Base-by-base conservation (phyloP, 2,888 invertebrate genomes). In the Hypercompe scribonia region DNA sequence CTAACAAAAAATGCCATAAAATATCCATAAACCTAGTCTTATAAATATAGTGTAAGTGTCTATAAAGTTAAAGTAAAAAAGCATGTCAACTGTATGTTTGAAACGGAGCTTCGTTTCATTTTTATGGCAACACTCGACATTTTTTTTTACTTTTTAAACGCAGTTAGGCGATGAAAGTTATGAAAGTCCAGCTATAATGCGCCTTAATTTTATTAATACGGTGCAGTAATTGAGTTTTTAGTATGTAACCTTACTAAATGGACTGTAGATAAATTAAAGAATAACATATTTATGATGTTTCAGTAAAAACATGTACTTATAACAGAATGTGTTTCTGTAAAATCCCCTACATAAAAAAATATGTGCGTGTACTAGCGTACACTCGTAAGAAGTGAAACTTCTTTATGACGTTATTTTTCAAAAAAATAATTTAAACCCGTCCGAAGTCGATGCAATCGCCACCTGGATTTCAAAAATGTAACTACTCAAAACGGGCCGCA, bases 61-160 rank as follows among this genome's bases (percentile, higher is more conserved):
- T 15, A 21, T 50, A 50, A 67, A 67, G 67, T 46, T 31, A n/a
- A 50, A 67, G 67, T 67, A 50, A 50, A 67, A 67, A 67, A 50
- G 33, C 67, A 33, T 67, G 67, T 67, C 33, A 67, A 50, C 67
- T 33, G 46, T 50, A 33, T 50, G 21, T 50, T 50, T 24, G 31
- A 13, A 50, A 33, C 24, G 33, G 24, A 50, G 33, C 67, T 46
- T 67, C 65, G 39, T 65, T 28, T 8, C n/a, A 7, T 67, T 66
- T 36, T 50, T 67, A 67, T 67, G 67, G 67, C 67, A 50, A 67
- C 50, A 67, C 50, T 67, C 33, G 8, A 21, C 33, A 28, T 67
- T 67, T 50, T 21, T 46, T 66, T 21, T 31, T 54, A 54, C n/a
- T 67, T 50, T 24, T n/a, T 33, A 46, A 28, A 33, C 24, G 31